These are phyloP conservation scores for Phalacrocorax carbo DNA, from an alignment of 2,113 vertebrate species.

Conservation along the genomic window DNA sequence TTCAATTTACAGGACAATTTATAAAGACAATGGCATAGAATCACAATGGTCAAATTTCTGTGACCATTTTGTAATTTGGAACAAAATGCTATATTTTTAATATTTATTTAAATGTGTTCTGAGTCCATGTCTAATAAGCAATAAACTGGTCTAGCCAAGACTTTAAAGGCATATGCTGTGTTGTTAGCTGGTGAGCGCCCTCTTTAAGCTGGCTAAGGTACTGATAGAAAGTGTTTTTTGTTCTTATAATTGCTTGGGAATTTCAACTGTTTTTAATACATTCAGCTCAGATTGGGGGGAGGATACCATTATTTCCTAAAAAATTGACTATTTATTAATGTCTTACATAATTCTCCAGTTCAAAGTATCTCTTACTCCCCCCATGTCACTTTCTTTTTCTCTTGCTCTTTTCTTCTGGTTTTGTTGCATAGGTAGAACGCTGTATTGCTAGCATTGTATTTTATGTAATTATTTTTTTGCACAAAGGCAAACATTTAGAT, in stretches of 20 bases:
- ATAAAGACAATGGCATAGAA: slow-evolving; percentile 68
- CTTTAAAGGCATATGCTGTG: slow-evolving; percentile 60
- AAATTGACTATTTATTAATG: slow-evolving; percentile 82
- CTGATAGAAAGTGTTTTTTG: slow-evolving; percentile 73
- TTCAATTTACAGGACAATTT: slow-evolving; percentile 62
- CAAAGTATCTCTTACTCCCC: slow-evolving; percentile 67
- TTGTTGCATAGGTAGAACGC: slow-evolving; percentile 76
- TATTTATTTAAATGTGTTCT: slow-evolving; percentile 78
- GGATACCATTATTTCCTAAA: slow-evolving; percentile 65
- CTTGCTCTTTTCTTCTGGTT: slow-evolving; percentile 48
- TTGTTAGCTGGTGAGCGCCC: slow-evolving; percentile 84
- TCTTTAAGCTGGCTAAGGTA: slow-evolving; percentile 84
- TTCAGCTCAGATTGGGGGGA: slow-evolving; percentile 69
- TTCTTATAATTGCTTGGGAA: slow-evolving; percentile 74
- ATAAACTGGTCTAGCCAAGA: slow-evolving; percentile 73
- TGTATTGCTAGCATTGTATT: slow-evolving; percentile 77
- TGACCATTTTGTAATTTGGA: slow-evolving; percentile 76
- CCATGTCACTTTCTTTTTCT: slow-evolving; percentile 28
- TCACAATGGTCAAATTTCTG: slow-evolving; percentile 69
- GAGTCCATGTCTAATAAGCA: slow-evolving; percentile 72
- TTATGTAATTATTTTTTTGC: slow-evolving; percentile 81
- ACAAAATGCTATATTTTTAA: slow-evolving; percentile 71
- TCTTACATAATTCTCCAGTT: slow-evolving; percentile 76
- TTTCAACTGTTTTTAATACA: slow-evolving; percentile 71
- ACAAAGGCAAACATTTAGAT: slow-evolving; percentile 85